Conservation (phyloP, 64 coral and sea anemone species). For the Trachythela sp. region DNA sequence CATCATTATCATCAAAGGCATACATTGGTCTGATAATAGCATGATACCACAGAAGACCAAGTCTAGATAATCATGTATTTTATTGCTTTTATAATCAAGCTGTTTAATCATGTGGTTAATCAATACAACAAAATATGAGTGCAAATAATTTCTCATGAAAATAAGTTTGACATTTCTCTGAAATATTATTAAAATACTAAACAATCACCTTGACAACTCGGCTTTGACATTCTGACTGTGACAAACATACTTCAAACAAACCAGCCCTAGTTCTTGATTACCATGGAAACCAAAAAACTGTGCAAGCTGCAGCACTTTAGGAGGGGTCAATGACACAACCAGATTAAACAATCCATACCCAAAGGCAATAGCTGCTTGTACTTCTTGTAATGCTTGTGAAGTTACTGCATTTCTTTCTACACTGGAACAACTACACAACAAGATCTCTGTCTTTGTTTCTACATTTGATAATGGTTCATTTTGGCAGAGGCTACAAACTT, state of each 20-base stretch:
- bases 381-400: slow-evolving; percentile 51
- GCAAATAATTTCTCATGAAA: too few species aligned
- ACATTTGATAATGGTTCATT: not conserved
- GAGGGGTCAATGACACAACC: slow-evolving; percentile 77
- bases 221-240: slow-evolving; percentile 97
- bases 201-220: slow-evolving; percentile 67
- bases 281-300: slow-evolving; percentile 87
- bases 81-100: too few species aligned
- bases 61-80: slow-evolving; percentile 35
- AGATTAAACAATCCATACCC: slow-evolving; percentile 95
- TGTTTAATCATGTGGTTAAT: too few species aligned
- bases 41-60: slow-evolving; percentile 89
- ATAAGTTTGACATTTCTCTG: too few species aligned
- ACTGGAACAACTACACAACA: not conserved
- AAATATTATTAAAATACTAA: too few species aligned
- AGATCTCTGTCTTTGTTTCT: not conserved
- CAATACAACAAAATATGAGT: too few species aligned
- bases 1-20: slow-evolving; percentile 67
- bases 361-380: slow-evolving; percentile 82
- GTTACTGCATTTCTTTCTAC: not conserved
- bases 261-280: slow-evolving; percentile 77
- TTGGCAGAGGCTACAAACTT: not conserved
- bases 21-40: slow-evolving; percentile 84
- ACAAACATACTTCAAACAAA: slow-evolving; percentile 77
- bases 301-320: slow-evolving; percentile 75